Evolutionary conservation across 2,888 invertebrate genomes (phyloP), one percentile per base, ranked within the genome.

Genomic region (Drosophila rellima): DNA sequence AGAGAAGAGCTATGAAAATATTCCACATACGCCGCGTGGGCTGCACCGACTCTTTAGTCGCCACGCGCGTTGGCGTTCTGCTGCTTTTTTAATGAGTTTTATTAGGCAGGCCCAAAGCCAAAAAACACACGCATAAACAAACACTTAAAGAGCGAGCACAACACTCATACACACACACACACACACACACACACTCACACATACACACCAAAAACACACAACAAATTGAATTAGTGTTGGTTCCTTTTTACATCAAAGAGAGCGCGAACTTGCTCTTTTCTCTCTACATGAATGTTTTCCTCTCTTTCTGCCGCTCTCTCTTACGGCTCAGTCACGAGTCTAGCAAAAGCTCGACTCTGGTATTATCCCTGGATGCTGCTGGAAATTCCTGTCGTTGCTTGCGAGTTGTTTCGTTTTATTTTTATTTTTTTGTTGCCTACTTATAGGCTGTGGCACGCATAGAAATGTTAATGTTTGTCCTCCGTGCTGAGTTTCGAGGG

Each of bases 331-430:
- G 62, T 65, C 81, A 78, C 70, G 74, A 67, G 82, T 82, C 66
- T 45, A 64, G 74, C 70, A 67, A 84, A 85, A 85, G 85, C 85
- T 89, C 88, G 70, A 56, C 69, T 81, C 80, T 70, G 72, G 82
- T 82, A 75, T 85, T 89, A 85, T 85, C 88, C 85, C 85, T 85
- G 85, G 85, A 85, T 85, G 85, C 80, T 88, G 83, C 81, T 89
- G 85, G 89, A 85, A 89, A 74, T 78, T 72, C 68, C 80, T 74
- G 61, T 59, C 71, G 59, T 62, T 60, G 39, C 48, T 44, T 44
- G 42, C 51, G 29, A 54, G 17, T 44, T 55, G 42, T 55, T 45
- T 26, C 40, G 31, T 42, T 45, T 54, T 47, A 42, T 39, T 60
- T 45, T 64, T 20, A 7, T 56, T 70, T 20, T 50, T 45, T 65